phyloP scores from a whole-genome alignment of 64 coral and sea anemone genomes.

The Cladopsammia gracilis region DNA sequence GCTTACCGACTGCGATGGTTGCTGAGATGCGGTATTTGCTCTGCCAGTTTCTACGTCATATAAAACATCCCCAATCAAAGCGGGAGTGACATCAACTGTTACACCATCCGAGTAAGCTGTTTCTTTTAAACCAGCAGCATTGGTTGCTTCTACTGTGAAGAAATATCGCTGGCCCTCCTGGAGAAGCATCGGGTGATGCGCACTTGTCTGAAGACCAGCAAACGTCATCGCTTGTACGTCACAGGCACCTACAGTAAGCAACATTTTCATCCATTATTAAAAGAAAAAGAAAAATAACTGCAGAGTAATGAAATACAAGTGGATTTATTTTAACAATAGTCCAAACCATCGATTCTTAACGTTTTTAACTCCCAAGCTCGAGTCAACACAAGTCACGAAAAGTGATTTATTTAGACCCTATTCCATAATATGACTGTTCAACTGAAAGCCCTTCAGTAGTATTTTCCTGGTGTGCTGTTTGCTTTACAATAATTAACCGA shows the following conservation, averaged over 20 bases:
- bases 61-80: conserved; percentile 49
- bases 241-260: conserved; percentile 66
- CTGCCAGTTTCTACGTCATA: background rate
- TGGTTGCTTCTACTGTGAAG: conserved; percentile 84
- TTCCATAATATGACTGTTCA: too few relatives aligned
- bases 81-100: conserved; percentile 79
- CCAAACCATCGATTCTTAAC: too few relatives aligned
- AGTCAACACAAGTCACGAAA: too few relatives aligned
- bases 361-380: too few relatives aligned
- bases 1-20: background rate
- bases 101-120: conserved; percentile 86
- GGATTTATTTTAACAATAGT: background rate
- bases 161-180: conserved; percentile 70
- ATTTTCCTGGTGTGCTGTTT: too few relatives aligned
- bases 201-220: conserved; percentile 68
- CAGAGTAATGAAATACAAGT: too few relatives aligned
- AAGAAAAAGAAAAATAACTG: background rate
- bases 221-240: conserved; percentile 52
- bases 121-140: conserved; percentile 76
- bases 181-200: background rate
- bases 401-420: too few relatives aligned
- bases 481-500: too few relatives aligned
- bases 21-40: background rate
- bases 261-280: background rate
- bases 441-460: too few relatives aligned